Evolutionary conservation across 2,888 invertebrate genomes (phyloP).

Genomic region (Nomada fabriciana): DNA sequence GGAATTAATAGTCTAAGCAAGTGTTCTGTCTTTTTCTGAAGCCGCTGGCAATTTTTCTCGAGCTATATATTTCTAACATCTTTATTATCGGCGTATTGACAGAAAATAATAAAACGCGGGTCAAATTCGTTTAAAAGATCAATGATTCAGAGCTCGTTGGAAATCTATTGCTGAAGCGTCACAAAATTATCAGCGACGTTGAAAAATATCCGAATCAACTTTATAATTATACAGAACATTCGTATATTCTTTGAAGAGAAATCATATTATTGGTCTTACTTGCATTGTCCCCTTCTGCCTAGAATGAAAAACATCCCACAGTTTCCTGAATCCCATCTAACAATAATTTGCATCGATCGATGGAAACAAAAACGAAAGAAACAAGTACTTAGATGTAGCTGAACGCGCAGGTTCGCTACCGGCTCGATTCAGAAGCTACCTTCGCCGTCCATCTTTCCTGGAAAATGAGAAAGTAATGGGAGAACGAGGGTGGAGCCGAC

Average conservation of each 20-base stretch:
- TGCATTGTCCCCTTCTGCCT: no score
- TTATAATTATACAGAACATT: no score
- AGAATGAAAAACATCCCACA: not conserved
- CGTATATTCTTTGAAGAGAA: no score
- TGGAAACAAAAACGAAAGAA: conserved; percentile 23
- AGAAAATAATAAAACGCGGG: no score
- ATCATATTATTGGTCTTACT: no score
- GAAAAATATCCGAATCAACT: no score
- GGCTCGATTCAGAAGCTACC: conserved; percentile 38
- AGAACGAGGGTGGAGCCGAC: conserved; percentile 63
- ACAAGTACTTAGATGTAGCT: conserved; percentile 32
- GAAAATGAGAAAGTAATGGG: conserved; percentile 72
- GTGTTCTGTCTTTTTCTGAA: not conserved
- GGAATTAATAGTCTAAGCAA: not conserved
- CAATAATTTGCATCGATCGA: conserved; percentile 2
- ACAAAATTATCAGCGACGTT: no score
- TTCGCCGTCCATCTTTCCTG: conserved; percentile 63
- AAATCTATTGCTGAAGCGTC: no score
- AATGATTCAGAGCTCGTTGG: not conserved
- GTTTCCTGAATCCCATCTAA: no score
- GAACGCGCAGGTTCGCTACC: conserved; percentile 33
- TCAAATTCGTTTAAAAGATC: not conserved
- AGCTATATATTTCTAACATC: not conserved
- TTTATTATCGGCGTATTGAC: no score
- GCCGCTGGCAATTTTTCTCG: not conserved